These are phyloP conservation scores for Limosa lapponica DNA, from an alignment of 2,797 vertebrate genomes.

Conservation along the genomic window DNA sequence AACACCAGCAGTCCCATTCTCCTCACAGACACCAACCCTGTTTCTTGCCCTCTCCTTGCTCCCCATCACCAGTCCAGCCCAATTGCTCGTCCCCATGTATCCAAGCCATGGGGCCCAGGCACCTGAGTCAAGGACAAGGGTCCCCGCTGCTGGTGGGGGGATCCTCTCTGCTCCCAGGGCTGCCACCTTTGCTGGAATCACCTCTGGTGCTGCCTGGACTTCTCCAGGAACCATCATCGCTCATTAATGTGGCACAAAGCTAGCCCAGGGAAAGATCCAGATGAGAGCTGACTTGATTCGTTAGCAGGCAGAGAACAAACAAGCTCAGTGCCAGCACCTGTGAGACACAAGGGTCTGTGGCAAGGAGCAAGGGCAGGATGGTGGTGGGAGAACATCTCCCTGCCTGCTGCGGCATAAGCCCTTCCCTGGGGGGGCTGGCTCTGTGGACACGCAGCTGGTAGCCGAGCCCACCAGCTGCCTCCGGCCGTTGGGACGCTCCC, in stretches of 20 bases:
- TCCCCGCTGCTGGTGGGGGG: background rate
- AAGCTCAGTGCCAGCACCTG: background rate
- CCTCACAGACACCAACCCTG: background rate
- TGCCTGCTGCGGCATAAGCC: rapidly evolving
- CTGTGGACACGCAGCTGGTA: background rate
- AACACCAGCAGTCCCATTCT: background rate
- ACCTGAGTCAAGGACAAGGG: background rate
- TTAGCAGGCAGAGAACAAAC: background rate
- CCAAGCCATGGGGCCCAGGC: rapidly evolving
- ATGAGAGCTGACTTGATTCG: background rate
- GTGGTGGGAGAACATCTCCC: rapidly evolving
- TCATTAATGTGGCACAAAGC: background rate
- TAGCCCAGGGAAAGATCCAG: background rate
- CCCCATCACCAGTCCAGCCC: background rate
- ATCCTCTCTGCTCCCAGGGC: background rate
- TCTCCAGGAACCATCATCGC: background rate
- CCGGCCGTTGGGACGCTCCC: background rate
- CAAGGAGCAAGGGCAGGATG: background rate
- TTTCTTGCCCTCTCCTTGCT: background rate
- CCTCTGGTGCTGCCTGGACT: background rate
- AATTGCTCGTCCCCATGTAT: rapidly evolving
- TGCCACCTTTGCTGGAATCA: rapidly evolving
- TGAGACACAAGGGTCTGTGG: background rate
- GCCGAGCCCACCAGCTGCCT: background rate
- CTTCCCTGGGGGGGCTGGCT: background rate